Base-by-base conservation (phyloP, 2,113 vertebrate species). In the Ascaphus truei region DNA sequence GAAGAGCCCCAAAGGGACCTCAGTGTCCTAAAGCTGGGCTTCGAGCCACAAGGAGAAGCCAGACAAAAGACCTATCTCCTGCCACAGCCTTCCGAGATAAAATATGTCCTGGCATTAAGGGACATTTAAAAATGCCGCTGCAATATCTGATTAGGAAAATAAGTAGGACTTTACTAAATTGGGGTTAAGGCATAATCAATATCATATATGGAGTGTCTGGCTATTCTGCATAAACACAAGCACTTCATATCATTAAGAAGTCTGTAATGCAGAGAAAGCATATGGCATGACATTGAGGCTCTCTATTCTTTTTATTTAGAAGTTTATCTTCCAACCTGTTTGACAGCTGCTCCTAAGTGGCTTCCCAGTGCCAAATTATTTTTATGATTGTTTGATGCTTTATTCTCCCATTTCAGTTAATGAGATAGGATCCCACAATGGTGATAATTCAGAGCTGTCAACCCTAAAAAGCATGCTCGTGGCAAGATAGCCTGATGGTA, bases 121-220 rank as follows among this genome's bases (percentile, higher is more conserved):
- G 83, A 90, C 79, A 30, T 84, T 86, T 85, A 91, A 92, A 91
- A 89, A 87, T 80, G 86, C 87, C 85, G 83, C 88, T 89, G 89
- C 84, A 88, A 88, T 90, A 90, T 90, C 85, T 90, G 90, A 92
- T 91, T 92, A 90, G 85, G 84, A 81, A 86, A 86, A 89, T 86
- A 88, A 88, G 84, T 82, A 83, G 72, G 85, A 89, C 89, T 93
- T 91, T 90, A 87, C 88, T 91, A 90, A 91, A 92, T 91, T 91
- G 90, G 84, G 90, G 90, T 93, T 93, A 93, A 93, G 92, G 92
- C 91, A 92, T 92, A 95, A 96, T 96, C 94, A 92, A 96, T 96
- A 94, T 94, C 89, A 92, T 92, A 89, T 92, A 92, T 86, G 81
- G 85, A 87, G 80, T 85, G 87, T 80, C 82, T 86, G 80, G 84